A percentile compares a stretch with the other conserved stretches of the same genome.
Evolutionary conservation across 2,888 invertebrate genomes (phyloP).

Genomic region (Drosophila cracens): DNA sequence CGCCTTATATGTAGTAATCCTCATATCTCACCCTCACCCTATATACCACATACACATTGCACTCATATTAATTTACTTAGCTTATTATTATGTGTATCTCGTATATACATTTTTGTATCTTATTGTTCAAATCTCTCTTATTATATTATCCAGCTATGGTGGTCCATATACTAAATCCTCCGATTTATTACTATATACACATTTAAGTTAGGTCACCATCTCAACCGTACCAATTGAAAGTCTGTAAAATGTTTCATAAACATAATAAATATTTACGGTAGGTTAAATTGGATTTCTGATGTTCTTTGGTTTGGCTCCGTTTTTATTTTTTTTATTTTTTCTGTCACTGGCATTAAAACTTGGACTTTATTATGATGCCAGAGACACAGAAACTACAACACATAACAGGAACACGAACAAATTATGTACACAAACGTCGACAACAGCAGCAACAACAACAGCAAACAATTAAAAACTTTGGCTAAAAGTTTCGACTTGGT

Average conservation of each 20-base stretch:
- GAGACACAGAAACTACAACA: conserved; percentile 23
- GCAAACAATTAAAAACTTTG: conserved; percentile 74
- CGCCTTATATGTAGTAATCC: conserved; percentile 74
- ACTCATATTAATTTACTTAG: conserved; percentile 23
- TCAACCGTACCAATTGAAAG: conserved; percentile 72
- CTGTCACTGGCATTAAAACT: conserved; percentile 16
- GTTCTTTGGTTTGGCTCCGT: conserved; percentile 2
- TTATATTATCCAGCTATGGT: conserved; percentile 35
- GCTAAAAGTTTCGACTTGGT: conserved; percentile 51
- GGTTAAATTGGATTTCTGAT: conserved; percentile 52
- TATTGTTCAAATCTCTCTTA: conserved; percentile 24
- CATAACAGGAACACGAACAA: conserved; percentile 14
- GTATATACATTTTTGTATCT: conserved; percentile 37
- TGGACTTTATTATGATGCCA: conserved; percentile 38
- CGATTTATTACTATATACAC: conserved; percentile 48
- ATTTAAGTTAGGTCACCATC: conserved; percentile 67
- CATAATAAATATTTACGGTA: conserved; percentile 80
- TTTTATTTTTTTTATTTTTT: neutral
- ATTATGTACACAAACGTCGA: conserved; percentile 7
- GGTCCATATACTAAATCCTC: conserved; percentile 35
- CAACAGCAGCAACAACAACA: conserved; percentile 12
- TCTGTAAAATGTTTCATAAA: conserved; percentile 83
- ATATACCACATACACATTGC: conserved; percentile 14
- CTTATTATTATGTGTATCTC: conserved; percentile 9
- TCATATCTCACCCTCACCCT: conserved; percentile 27